Conservation (phyloP, 2,888 invertebrate genomes). For the Synergus gifuensis region DNA sequence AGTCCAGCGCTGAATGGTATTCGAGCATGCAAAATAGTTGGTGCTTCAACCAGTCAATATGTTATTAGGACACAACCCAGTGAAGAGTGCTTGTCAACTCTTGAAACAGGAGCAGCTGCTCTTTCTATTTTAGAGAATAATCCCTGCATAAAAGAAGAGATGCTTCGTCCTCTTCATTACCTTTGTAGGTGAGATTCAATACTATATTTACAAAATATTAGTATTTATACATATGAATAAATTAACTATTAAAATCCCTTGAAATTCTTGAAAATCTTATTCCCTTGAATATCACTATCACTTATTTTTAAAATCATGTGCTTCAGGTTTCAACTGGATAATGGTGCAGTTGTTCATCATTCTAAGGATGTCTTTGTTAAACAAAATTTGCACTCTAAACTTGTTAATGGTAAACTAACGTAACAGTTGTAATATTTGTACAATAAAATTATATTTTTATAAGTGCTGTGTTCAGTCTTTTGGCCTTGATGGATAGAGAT, state of each 20-base stretch:
- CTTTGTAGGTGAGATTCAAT: conserved; percentile 82
- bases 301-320: neutral
- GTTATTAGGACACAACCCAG: conserved; percentile 96
- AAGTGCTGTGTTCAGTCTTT: neutral
- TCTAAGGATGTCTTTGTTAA: conserved; percentile 93
- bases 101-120: conserved; percentile 91
- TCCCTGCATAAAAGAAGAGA: conserved; percentile 82
- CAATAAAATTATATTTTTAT: neutral
- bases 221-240: too few relatives aligned
- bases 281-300: neutral
- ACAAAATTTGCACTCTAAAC: conserved; percentile 88
- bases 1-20: conserved; percentile 87
- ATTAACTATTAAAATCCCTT: neutral
- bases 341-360: conserved; percentile 96
- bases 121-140: conserved; percentile 88
- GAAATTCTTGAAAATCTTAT: too few relatives aligned
- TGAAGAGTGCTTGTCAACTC: conserved; percentile 93
- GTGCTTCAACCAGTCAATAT: conserved; percentile 88
- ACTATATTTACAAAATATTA: neutral
- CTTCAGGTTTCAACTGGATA: conserved; percentile 86
- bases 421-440: conserved; percentile 74
- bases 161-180: conserved; percentile 89
- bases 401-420: conserved; percentile 88
- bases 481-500: too few relatives aligned
- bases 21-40: conserved; percentile 89